phyloP scores from a whole-genome alignment of 2,888 invertebrate species.

The Stegana nigrithorax region DNA sequence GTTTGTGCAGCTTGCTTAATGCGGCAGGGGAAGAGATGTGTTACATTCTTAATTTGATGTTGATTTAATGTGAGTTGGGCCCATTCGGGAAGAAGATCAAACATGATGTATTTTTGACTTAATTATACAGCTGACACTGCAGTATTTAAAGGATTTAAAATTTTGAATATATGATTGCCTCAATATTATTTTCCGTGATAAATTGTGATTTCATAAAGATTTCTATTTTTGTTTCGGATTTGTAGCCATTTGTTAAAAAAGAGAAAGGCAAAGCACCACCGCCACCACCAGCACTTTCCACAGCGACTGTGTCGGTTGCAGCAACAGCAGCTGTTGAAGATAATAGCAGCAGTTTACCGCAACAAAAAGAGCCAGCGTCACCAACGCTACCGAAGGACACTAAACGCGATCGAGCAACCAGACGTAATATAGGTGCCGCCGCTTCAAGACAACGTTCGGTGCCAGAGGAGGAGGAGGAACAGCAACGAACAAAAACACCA shows the following conservation, averaged over 20 bases:
- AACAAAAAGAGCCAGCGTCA: not conserved
- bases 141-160: too few species aligned
- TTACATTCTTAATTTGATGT: too few species aligned
- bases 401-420: not conserved
- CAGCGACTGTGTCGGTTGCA: conserved; percentile 18
- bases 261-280: conserved; percentile 89
- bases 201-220: not conserved
- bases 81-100: too few species aligned
- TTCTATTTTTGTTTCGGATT: not conserved
- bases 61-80: too few species aligned
- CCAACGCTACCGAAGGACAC: too few species aligned
- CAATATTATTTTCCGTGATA: not conserved
- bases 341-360: not conserved
- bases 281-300: conserved; percentile 53
- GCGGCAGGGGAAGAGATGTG: too few species aligned
- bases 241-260: conserved; percentile 74
- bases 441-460: too few species aligned
- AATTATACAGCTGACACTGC: too few species aligned
- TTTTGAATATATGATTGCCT: too few species aligned
- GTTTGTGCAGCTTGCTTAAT: too few species aligned
- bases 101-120: too few species aligned
- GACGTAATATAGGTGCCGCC: too few species aligned
- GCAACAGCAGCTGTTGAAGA: conserved; percentile 21
- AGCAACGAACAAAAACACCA: not conserved
- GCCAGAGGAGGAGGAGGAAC: not conserved